Evolutionary conservation across 2,113 vertebrate species (phyloP).

Genomic region (Gobiocypris rarus): DNA sequence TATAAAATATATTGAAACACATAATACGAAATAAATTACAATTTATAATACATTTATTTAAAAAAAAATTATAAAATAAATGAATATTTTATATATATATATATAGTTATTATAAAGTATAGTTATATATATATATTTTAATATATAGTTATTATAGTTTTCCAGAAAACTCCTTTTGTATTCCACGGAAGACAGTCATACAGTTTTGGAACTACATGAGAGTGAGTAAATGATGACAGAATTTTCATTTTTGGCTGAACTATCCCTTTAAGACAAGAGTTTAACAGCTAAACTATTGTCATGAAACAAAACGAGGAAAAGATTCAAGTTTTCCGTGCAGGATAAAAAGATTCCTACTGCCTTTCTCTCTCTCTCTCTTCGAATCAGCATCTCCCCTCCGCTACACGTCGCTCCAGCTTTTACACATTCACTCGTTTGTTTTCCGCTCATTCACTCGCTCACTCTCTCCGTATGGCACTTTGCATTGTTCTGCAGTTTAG

Average conservation of each 20-base stretch:
- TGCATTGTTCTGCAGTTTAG: constrained; percentile 83
- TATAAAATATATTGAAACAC: too few species aligned
- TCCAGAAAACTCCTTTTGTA: not conserved
- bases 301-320: constrained; percentile 64
- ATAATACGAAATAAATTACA: too few species aligned
- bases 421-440: not conserved
- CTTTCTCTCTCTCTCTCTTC: constrained; percentile 64
- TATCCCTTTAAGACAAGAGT: constrained; percentile 51
- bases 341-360: constrained; percentile 69
- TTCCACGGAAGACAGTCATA: constrained; percentile 56
- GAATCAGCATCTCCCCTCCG: constrained; percentile 45
- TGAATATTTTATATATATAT: too few species aligned
- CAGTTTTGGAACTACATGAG: constrained; percentile 70
- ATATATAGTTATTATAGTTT: not conserved
- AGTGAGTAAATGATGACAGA: not conserved
- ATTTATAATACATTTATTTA: too few species aligned
- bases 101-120: too few species aligned
- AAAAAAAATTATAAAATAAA: too few species aligned
- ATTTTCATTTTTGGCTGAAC: not conserved
- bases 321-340: constrained; percentile 79
- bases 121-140: not conserved
- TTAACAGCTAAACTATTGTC: constrained; percentile 66
- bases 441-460: constrained; percentile 14
- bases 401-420: constrained; percentile 37
- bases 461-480: constrained; percentile 83